phyloP scores from a whole-genome alignment of 2,888 invertebrate genomes.

The Acronicta alni region DNA sequence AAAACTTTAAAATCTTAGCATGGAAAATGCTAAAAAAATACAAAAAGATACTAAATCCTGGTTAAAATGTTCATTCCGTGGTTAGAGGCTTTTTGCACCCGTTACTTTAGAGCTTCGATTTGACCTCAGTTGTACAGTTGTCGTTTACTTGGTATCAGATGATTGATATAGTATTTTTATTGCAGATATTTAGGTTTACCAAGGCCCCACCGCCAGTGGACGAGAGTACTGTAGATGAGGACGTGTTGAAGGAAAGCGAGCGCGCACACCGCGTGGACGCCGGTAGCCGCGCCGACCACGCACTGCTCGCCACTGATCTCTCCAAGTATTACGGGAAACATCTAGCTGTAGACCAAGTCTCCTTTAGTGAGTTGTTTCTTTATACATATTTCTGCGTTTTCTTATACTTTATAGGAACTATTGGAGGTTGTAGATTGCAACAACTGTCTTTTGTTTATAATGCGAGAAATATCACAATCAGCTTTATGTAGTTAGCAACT shows the following conservation, averaged over 20 bases:
- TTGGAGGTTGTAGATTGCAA: too few relatives aligned
- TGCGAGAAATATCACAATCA: too few relatives aligned
- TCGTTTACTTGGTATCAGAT: neutral
- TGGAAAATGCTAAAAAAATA: too few relatives aligned
- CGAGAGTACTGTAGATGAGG: conserved; percentile 82
- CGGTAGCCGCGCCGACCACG: conserved; percentile 75
- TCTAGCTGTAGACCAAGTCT: conserved; percentile 94
- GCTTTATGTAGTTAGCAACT: too few relatives aligned
- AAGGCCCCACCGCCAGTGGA: conserved; percentile 72
- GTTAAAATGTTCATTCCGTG: too few relatives aligned
- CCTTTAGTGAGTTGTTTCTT: conserved; percentile 80
- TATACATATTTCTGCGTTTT: neutral
- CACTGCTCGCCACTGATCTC: conserved; percentile 90
- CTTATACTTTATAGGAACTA: neutral
- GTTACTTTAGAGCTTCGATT: too few relatives aligned
- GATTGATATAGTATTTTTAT: neutral
- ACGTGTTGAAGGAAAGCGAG: conserved; percentile 88
- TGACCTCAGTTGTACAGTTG: too few relatives aligned
- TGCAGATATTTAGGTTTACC: conserved; percentile 68
- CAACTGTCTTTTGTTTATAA: too few relatives aligned
- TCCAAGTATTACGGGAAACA: conserved; percentile 93
- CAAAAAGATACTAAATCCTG: too few relatives aligned
- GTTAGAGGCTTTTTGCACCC: too few relatives aligned
- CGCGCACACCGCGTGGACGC: conserved; percentile 76
- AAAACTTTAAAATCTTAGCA: too few relatives aligned